Evolutionary conservation across 2,888 invertebrate genomes (phyloP).

Genomic region (Melanophora roralis): DNA sequence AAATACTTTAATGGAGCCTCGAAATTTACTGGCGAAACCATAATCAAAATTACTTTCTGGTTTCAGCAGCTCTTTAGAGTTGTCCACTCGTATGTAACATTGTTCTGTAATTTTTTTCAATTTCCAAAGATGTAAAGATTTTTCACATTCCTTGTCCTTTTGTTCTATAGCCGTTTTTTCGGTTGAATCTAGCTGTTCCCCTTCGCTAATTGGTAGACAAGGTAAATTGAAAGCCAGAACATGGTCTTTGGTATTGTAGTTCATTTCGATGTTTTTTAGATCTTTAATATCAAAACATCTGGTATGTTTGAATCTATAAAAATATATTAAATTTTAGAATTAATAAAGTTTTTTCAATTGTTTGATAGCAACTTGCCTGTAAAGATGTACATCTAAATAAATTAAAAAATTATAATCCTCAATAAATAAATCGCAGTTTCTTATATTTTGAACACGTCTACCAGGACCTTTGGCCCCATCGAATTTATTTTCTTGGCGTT

Average conservation of each 20-base stretch:
- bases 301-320: constrained; percentile 70
- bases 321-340: not conserved
- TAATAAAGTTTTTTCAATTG: not conserved
- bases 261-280: constrained; percentile 70
- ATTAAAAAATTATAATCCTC: constrained; percentile 72
- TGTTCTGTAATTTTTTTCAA: constrained; percentile 72
- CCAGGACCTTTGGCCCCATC: constrained; percentile 24
- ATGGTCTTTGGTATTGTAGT: constrained; percentile 66
- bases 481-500: not conserved
- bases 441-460: constrained; percentile 68
- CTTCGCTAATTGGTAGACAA: constrained; percentile 66
- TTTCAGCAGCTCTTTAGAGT: constrained; percentile 63
- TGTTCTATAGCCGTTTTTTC: constrained; percentile 65
- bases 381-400: constrained; percentile 69
- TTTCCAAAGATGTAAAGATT: constrained; percentile 66
- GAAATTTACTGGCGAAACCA: constrained; percentile 70
- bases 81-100: constrained; percentile 72
- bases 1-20: constrained; percentile 65
- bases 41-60: constrained; percentile 70
- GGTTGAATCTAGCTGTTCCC: constrained; percentile 43
- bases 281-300: constrained; percentile 71
- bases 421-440: constrained; percentile 74
- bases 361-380: constrained; percentile 1
- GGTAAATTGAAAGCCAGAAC: constrained; percentile 68
- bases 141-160: constrained; percentile 52